Evolutionary conservation across 2,797 vertebrate species (phyloP).

Genomic region (Ctenosaura bakeri): DNA sequence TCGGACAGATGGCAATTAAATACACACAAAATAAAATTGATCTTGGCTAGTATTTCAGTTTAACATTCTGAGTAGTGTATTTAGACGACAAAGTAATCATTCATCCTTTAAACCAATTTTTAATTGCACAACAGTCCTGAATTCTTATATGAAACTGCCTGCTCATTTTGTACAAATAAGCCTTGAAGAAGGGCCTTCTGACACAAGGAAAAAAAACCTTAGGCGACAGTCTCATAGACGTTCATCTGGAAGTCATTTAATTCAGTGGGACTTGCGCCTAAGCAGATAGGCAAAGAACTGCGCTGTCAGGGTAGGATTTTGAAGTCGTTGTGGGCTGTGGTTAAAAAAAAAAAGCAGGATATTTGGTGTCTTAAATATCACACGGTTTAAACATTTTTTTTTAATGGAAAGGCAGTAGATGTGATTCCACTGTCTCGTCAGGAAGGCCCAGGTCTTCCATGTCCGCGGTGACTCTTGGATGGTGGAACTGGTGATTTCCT

Average conservation of each 20-base stretch:
- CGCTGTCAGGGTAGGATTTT: neutral
- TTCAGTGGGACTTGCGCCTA: neutral
- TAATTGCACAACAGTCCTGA: constrained; percentile 17
- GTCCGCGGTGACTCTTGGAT: too few relatives aligned
- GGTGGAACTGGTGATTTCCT: neutral
- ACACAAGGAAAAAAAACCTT: neutral
- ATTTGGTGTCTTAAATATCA: neutral
- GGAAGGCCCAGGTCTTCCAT: neutral
- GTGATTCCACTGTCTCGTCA: neutral
- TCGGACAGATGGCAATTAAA: neutral
- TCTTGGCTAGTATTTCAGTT: neutral
- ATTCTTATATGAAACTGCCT: neutral
- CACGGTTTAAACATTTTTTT: neutral
- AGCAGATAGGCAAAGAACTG: neutral
- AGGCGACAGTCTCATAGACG: neutral
- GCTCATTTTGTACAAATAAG: neutral
- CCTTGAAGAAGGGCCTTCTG: neutral
- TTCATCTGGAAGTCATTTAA: neutral
- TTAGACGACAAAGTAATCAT: neutral
- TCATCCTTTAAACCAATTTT: neutral
- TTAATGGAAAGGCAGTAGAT: too few relatives aligned
- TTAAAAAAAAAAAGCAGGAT: neutral
- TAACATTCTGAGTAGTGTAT: neutral
- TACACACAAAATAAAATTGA: neutral
- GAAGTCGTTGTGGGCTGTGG: neutral